Base-by-base conservation (phyloP, 2,888 invertebrate genomes). In the Bellardia bayeri region DNA sequence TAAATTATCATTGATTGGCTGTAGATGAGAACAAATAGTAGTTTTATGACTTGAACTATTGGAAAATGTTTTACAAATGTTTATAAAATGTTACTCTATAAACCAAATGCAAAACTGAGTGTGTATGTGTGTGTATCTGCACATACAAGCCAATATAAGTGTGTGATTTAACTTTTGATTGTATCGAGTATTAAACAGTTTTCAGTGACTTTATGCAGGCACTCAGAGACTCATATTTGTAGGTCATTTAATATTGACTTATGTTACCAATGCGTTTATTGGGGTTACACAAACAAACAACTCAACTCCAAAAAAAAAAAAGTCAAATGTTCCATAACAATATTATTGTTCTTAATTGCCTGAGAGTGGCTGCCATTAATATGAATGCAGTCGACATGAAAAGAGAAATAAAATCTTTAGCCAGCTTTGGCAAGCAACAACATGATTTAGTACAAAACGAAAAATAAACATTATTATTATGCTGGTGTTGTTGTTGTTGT, bases 161-260 rank as follows among this genome's bases (percentile, higher is more conserved):
- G 5, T 51, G n/a, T 51, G 8, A 16, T 30, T n/a, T 16, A 71
- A 58, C 11, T 30, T 85, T 37, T 64, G 74, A 75, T 63, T 56
- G 49, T 56, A 63, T 56, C 64, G 45, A n/a, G 40, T 66, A 79
- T 79, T 63, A 54, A 82, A 75, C 75, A 71, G 69, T 80, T 79
- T 75, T 40, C 58, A 56, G 51, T 33, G 49, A 74, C 16, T 66
- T 23, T 16, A 51, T 30, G 16, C 72, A 81, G 23, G 64, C 54
- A 81, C 42, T 9, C 16, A 45, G 37, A 78, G 64, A 66, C 37
- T 85, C 78, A 86, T 72, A 86, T 83, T 86, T 86, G 42, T 83
- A 49, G 86, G 86, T 76, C 75, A 86, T 86, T 80, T 76, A 80
- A 66, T 86, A 83, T 86, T 86, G 82, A 86, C 83, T 86, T 83